Conservation (phyloP, 2,113 vertebrate genomes). For the Axis porcinus region DNA sequence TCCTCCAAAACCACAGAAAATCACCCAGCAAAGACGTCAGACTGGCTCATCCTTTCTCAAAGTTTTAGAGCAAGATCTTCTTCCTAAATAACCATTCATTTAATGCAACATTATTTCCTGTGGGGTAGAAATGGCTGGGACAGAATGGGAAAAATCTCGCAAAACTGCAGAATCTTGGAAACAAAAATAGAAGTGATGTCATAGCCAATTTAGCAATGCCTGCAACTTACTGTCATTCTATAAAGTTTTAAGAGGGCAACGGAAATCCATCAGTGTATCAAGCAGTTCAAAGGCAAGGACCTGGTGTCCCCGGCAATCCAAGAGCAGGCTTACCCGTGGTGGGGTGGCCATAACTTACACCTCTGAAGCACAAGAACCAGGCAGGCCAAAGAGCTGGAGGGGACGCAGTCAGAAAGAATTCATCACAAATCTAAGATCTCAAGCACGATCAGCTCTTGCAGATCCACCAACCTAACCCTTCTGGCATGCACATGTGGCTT, state of each 20-base stretch:
- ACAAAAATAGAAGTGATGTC: background rate
- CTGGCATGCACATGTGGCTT: background rate
- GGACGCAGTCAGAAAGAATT: fast-evolving
- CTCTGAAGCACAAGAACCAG: background rate
- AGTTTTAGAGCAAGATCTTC: background rate
- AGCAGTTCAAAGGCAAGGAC: background rate
- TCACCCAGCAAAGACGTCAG: no score
- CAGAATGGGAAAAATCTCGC: fast-evolving
- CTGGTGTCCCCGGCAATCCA: background rate
- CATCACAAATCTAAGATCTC: background rate
- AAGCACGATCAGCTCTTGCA: background rate
- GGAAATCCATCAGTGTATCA: fast-evolving
- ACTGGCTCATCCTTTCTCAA: background rate
- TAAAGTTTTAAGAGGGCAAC: background rate
- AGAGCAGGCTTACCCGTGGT: background rate
- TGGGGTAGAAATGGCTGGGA: background rate
- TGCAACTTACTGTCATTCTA: background rate
- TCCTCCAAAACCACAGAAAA: background rate
- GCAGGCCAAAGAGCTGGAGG: background rate
- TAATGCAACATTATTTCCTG: background rate
- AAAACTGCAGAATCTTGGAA: no score
- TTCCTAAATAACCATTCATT: background rate
- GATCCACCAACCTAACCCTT: background rate
- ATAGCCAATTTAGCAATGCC: background rate
- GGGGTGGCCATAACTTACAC: fast-evolving